phyloP scores from a whole-genome alignment of 2,888 invertebrate species.

The Venusia cambrica region DNA sequence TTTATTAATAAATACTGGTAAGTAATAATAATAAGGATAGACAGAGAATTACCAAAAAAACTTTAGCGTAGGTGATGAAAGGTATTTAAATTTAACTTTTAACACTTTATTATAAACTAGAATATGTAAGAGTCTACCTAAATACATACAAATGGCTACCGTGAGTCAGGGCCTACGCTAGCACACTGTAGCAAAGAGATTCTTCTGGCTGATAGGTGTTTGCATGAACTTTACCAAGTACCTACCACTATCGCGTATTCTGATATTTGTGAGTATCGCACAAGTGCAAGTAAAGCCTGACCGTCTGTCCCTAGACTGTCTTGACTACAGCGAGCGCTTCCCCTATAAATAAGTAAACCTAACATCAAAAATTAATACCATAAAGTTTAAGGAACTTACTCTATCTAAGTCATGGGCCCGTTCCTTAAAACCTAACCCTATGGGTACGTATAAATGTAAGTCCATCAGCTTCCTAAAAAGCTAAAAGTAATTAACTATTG shows the following conservation, averaged over 20 bases:
- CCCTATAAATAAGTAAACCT: conserved; percentile 1
- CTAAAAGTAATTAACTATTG: conserved; percentile 70
- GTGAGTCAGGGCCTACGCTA: conserved; percentile 33
- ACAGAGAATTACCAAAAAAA: conserved; percentile 75
- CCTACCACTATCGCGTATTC: neutral
- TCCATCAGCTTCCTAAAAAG: conserved; percentile 64
- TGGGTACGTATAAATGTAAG: conserved; percentile 56
- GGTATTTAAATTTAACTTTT: conserved; percentile 52
- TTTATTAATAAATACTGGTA: conserved; percentile 48
- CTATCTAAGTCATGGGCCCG: conserved; percentile 76
- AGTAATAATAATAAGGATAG: conserved; percentile 77
- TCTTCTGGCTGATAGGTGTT: neutral
- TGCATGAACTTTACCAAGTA: neutral
- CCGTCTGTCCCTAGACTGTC: neutral
- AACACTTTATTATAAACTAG: conserved; percentile 50
- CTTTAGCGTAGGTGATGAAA: conserved; percentile 66
- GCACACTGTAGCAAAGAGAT: conserved; percentile 15
- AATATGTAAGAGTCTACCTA: conserved; percentile 45
- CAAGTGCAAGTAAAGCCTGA: neutral
- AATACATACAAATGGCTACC: conserved; percentile 52
- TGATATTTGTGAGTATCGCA: neutral
- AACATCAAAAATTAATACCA: conserved; percentile 30
- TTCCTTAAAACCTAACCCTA: conserved; percentile 61
- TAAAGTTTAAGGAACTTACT: conserved; percentile 63
- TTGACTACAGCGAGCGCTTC: conserved; percentile 5